These are phyloP conservation scores for Asarcornis scutulata DNA, from an alignment of 2,113 vertebrate species.

Conservation along the genomic window DNA sequence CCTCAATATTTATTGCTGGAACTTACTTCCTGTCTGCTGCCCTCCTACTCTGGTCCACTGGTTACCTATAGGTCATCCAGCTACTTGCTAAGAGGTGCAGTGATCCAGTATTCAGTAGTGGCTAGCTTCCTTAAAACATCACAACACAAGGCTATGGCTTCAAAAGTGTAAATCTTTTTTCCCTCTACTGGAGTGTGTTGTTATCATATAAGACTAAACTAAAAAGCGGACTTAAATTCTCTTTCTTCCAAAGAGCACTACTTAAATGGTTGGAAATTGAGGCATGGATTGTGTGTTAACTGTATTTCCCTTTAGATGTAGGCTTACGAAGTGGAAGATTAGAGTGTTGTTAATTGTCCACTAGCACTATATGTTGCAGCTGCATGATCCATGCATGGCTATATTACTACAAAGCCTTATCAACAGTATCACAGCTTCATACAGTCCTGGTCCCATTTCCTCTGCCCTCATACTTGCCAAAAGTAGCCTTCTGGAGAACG, in stretches of 20 bases:
- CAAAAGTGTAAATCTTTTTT: neutral
- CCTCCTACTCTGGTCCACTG: neutral
- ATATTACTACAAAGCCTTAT: neutral
- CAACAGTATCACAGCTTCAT: neutral
- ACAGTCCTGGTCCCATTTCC: neutral
- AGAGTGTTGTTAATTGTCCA: neutral
- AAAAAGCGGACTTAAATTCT: neutral
- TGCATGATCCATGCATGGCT: neutral
- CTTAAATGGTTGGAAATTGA: neutral
- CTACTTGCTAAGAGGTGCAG: neutral
- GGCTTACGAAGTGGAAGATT: neutral
- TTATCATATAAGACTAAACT: neutral
- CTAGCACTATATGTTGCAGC: neutral
- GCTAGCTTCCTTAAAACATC: neutral
- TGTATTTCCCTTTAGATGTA: neutral
- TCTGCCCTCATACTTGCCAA: neutral
- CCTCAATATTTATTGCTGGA: neutral
- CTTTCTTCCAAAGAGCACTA: neutral
- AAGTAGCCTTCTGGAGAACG: neutral
- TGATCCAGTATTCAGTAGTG: neutral
- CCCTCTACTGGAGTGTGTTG: neutral
- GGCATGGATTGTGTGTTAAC: neutral
- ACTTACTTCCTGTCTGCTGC: neutral
- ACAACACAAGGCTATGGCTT: neutral
- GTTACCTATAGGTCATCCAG: neutral